phyloP scores from a whole-genome alignment of 2,888 invertebrate species.

The Drosophila sordidula region DNA sequence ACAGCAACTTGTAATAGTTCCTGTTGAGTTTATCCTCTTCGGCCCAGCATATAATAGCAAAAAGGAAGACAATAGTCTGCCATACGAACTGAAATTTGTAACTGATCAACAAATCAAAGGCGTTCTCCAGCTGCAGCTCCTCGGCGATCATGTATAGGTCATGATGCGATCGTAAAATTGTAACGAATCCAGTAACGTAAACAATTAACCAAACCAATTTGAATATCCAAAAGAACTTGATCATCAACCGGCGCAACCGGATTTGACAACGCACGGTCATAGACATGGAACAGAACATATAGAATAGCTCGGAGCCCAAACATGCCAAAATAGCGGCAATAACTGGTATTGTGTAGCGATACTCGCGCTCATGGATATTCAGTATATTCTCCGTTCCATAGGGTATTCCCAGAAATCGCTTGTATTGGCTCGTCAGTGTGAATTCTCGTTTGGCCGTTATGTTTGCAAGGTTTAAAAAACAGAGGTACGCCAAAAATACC shows the following conservation, averaged over 20 bases:
- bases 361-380: background rate
- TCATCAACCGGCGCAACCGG: background rate
- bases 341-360: background rate
- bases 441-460: background rate
- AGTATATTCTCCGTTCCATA: background rate
- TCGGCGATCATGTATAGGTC: background rate
- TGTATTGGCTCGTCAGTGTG: background rate
- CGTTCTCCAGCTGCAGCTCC: background rate
- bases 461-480: slow-evolving; percentile 1
- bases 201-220: slow-evolving; percentile 2
- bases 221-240: slow-evolving; percentile 7
- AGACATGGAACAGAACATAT: background rate
- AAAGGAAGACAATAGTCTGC: slow-evolving; percentile 1
- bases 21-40: slow-evolving; percentile 10
- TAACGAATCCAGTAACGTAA: background rate
- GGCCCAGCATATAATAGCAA: slow-evolving; percentile 3
- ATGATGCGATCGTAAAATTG: slow-evolving; percentile 5
- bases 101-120: background rate
- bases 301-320: slow-evolving; percentile 5
- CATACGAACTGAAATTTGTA: slow-evolving; percentile 9
- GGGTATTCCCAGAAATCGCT: background rate
- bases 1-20: background rate
- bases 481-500: background rate
- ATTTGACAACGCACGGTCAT: background rate
- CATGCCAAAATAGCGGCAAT: background rate